Conservation (phyloP, 2,888 invertebrate species). For the Teleogryllus oceanicus region DNA sequence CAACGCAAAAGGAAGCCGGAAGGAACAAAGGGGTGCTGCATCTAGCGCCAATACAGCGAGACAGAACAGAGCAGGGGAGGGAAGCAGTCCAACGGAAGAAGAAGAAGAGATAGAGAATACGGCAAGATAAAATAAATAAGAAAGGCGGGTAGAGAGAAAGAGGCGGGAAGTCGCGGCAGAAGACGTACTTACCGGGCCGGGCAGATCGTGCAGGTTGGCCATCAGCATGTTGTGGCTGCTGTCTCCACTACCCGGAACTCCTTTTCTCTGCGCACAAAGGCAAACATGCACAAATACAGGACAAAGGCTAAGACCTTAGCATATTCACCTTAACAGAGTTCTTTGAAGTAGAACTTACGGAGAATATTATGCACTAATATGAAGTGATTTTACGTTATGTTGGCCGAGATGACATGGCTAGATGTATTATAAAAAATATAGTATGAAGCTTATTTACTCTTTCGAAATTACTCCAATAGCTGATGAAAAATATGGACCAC, state of each 20-base stretch:
- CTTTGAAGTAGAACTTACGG: no score
- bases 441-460: no score
- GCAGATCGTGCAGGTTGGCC: slow-evolving; percentile 58
- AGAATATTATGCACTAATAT: no score
- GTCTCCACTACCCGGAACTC: slow-evolving; percentile 43
- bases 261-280: slow-evolving; percentile 50
- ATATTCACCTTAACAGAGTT: no score
- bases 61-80: not conserved
- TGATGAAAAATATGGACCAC: no score
- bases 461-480: no score
- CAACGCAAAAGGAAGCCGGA: not conserved
- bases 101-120: slow-evolving; percentile 29
- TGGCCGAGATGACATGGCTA: no score
- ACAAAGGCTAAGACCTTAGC: no score
- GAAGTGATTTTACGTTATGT: no score
- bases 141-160: slow-evolving; percentile 24
- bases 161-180: not conserved
- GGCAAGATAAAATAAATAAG: slow-evolving; percentile 24
- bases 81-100: not conserved
- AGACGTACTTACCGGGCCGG: slow-evolving; percentile 56
- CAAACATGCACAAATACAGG: no score
- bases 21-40: not conserved
- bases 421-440: no score
- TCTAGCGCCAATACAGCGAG: not conserved
- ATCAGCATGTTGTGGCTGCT: slow-evolving; percentile 56